Evolutionary conservation across 2,888 invertebrate genomes (phyloP).

Genomic region (Laothoe populi): DNA sequence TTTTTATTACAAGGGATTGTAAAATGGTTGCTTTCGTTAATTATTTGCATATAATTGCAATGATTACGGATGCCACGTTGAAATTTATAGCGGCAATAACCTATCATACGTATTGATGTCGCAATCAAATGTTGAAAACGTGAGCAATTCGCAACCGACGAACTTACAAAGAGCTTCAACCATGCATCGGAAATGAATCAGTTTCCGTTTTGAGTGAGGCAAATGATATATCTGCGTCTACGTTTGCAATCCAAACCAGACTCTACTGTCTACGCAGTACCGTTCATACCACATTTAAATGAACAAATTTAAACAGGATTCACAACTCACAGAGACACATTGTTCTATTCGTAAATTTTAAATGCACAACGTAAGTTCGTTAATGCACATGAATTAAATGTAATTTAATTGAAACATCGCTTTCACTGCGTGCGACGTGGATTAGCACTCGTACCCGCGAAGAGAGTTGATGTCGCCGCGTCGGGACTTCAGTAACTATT

Average conservation of each 20-base stretch:
- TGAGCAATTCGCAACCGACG: slow-evolving; percentile 78
- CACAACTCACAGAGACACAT: slow-evolving; percentile 59
- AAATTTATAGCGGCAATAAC: slow-evolving; percentile 2
- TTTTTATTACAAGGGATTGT: slow-evolving; percentile 2
- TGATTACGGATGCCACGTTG: background rate
- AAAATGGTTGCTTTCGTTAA: slow-evolving; percentile 6
- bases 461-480: slow-evolving; percentile 33
- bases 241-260: slow-evolving; percentile 57
- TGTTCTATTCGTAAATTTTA: slow-evolving; percentile 63
- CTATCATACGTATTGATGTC: slow-evolving; percentile 66
- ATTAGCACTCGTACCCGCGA: slow-evolving; percentile 39
- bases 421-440: slow-evolving; percentile 34
- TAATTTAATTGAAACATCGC: slow-evolving; percentile 49
- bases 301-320: slow-evolving; percentile 57
- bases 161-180: slow-evolving; percentile 81
- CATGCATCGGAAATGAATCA: slow-evolving; percentile 84
- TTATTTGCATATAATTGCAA: slow-evolving; percentile 15
- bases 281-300: slow-evolving; percentile 50
- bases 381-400: slow-evolving; percentile 56
- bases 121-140: slow-evolving; percentile 82
- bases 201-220: slow-evolving; percentile 78
- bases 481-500: slow-evolving; percentile 49
- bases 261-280: slow-evolving; percentile 54
- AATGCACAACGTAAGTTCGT: slow-evolving; percentile 58
- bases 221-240: slow-evolving; percentile 72